Evolutionary conservation across 2,113 vertebrate genomes (phyloP), one percentile per base, ranked within the genome.

Genomic region (Pipa parva): DNA sequence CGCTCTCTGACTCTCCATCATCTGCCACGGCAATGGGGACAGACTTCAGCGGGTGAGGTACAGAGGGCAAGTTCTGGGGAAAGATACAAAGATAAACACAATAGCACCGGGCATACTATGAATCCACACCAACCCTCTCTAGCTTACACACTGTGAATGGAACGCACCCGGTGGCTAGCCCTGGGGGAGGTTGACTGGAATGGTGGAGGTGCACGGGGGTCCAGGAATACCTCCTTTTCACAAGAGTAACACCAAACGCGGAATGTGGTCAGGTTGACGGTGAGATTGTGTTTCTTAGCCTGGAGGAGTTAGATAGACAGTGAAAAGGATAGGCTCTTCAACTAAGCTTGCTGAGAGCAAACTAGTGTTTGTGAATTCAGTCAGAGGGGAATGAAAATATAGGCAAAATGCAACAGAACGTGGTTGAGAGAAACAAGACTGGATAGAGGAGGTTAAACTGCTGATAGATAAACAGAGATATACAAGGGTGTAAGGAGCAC

Each of bases 191-290:
- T 50, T 37, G 1, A 71, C 24, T 1, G 46, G 74, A 0, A 50
- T 1, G 58, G 87, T 0, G 81, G 71, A 1, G 80, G 71, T 37
- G 89, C 82, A 69, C 85, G 82, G 64, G 87, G 90, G 42, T 95
- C 92, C 83, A 97, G 67, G 80, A 99, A 97, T 62, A 99, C 97
- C 65, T 99, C 97, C 63, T 82, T 91, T 74, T 99, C 97, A 7
- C 97, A 99, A 33, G 93, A 89, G 0, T 99, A 99, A 72, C 97
- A 99, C 97, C 97, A 99, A 67, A 99, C 81, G 0, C 97, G 91
- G 78, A 96, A 93, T 0, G 97, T 99, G 5, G 96, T 99, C 82
- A 99, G 85, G 62, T 99, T 99, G 76, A 99, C 95, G 0, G 96
- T 99, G 84, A 99, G 84, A 84, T 95, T 92, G 88, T 99, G 97